These are phyloP conservation scores for Drosophila tristis DNA, from an alignment of 1,140 invertebrate genomes.

Conservation along the genomic window DNA sequence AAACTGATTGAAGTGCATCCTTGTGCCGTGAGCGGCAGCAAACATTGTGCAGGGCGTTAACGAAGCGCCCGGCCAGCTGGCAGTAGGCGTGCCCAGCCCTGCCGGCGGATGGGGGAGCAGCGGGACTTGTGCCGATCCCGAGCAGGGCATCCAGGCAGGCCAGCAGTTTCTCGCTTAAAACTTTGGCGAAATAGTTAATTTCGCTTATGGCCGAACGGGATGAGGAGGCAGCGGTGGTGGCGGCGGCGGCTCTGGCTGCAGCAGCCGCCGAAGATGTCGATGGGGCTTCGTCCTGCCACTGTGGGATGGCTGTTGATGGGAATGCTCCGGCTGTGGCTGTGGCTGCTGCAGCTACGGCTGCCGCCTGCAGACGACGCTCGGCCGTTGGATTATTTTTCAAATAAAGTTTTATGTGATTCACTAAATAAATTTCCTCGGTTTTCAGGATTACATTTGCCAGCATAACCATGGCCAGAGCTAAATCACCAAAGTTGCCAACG, in stretches of 20 bases:
- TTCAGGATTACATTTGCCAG: conserved; percentile 82
- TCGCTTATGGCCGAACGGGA: conserved; percentile 59
- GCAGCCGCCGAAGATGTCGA: conserved; percentile 79
- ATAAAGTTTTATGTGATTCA: conserved; percentile 84
- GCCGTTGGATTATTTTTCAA: conserved; percentile 82
- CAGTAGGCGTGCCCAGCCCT: conserved; percentile 50
- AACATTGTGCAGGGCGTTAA: conserved; percentile 73
- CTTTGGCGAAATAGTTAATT: conserved; percentile 84
- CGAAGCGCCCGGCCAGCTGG: conserved; percentile 69
- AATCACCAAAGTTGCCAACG: conserved; percentile 82
- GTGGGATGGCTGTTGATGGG: conserved; percentile 9
- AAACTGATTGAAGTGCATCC: conserved; percentile 79
- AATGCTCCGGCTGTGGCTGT: conserved; percentile 9
- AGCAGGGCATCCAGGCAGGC: conserved; percentile 58
- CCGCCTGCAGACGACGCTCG: conserved; percentile 46
- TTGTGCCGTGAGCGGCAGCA: conserved; percentile 78
- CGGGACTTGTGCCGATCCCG: not conserved
- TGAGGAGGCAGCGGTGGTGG: conserved; percentile 1
- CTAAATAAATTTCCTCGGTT: conserved; percentile 84
- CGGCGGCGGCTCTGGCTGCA: conserved; percentile 57
- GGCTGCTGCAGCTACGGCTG: conserved; percentile 4
- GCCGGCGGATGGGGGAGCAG: conserved; percentile 3
- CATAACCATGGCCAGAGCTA: conserved; percentile 80
- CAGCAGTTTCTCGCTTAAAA: conserved; percentile 77
- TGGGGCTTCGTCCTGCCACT: conserved; percentile 68